These are phyloP conservation scores for Glossosoma conforme DNA, from an alignment of 1,140 invertebrate genomes.

Conservation along the genomic window DNA sequence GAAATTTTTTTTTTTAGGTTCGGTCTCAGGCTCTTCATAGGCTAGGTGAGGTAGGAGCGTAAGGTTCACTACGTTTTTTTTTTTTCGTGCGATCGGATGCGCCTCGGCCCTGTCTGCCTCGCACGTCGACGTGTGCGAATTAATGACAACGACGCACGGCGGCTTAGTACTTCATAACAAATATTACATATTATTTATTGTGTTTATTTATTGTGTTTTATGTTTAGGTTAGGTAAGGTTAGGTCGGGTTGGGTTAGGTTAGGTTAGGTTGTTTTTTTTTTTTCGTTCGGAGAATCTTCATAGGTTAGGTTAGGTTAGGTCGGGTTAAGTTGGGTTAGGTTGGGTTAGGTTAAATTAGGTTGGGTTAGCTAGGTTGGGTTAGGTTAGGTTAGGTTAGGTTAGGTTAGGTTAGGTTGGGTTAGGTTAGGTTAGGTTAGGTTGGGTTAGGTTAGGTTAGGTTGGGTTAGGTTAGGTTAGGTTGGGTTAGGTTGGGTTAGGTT, in stretches of 20 bases:
- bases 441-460: conserved; percentile 27
- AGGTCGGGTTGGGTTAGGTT: conserved; percentile 16
- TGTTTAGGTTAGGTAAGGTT: conserved; percentile 32
- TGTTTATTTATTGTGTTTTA: conserved; percentile 26
- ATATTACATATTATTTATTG: conserved; percentile 32
- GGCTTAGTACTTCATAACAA: too few species aligned
- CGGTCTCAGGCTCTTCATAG: conserved; percentile 25
- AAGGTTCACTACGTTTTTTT: too few species aligned
- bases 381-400: conserved; percentile 27
- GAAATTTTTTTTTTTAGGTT: conserved; percentile 34
- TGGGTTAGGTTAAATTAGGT: conserved; percentile 29
- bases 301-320: too few species aligned
- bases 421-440: conserved; percentile 32
- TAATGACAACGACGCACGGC: too few species aligned
- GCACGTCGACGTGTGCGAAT: too few species aligned
- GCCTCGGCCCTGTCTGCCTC: too few species aligned
- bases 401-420: conserved; percentile 33
- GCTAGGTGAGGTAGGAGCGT: conserved; percentile 32
- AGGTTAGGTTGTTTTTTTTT: too few species aligned
- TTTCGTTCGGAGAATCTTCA: too few species aligned
- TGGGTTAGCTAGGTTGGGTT: conserved; percentile 27
- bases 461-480: conserved; percentile 28
- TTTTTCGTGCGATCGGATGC: too few species aligned
- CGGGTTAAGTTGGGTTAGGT: conserved; percentile 30
- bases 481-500: conserved; percentile 26